Percentiles rank a stretch among this genome's conserved stretches.
These are phyloP conservation scores for Abrostola triplasia DNA, from an alignment of 2,888 invertebrate species.

Conservation along the genomic window DNA sequence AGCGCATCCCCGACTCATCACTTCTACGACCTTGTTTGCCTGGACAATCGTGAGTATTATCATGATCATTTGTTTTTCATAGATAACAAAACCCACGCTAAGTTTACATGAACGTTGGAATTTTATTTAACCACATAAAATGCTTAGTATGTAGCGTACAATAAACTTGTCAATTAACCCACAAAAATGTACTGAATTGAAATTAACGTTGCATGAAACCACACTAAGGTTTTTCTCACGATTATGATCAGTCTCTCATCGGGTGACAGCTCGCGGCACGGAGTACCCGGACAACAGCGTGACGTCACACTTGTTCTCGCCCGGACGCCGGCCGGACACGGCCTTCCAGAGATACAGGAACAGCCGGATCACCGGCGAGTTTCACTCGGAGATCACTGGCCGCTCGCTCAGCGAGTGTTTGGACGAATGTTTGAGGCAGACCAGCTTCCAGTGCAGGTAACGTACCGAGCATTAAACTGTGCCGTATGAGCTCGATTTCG, in stretches of 20 bases:
- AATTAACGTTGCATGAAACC: conserved; percentile 70
- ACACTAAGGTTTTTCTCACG: conserved; percentile 82
- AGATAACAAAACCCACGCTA: conserved; percentile 23
- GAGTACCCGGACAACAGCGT: conserved; percentile 96
- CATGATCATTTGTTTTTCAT: conserved; percentile 35
- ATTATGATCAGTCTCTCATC: conserved; percentile 87
- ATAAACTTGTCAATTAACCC: conserved; percentile 31
- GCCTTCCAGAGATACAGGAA: conserved; percentile 96
- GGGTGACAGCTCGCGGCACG: conserved; percentile 93
- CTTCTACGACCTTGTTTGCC: conserved; percentile 95
- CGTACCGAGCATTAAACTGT: conserved; percentile 43
- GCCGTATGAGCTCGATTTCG: conserved; percentile 54
- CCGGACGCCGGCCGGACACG: conserved; percentile 94
- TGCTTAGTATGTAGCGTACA: conserved; percentile 22
- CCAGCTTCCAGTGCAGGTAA: conserved; percentile 96
- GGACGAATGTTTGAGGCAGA: conserved; percentile 96
- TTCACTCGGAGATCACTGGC: conserved; percentile 96
- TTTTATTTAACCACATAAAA: conserved; percentile 10
- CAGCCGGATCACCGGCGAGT: conserved; percentile 95
- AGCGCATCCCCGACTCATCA: conserved; percentile 95
- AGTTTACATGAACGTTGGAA: conserved; percentile 17
- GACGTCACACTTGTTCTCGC: conserved; percentile 94
- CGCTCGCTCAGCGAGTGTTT: conserved; percentile 96
- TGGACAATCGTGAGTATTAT: conserved; percentile 94
- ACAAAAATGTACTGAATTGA: conserved; percentile 32